Evolutionary conservation across 1,140 invertebrate genomes (phyloP).

Genomic region (Sarcophaga bullata): DNA sequence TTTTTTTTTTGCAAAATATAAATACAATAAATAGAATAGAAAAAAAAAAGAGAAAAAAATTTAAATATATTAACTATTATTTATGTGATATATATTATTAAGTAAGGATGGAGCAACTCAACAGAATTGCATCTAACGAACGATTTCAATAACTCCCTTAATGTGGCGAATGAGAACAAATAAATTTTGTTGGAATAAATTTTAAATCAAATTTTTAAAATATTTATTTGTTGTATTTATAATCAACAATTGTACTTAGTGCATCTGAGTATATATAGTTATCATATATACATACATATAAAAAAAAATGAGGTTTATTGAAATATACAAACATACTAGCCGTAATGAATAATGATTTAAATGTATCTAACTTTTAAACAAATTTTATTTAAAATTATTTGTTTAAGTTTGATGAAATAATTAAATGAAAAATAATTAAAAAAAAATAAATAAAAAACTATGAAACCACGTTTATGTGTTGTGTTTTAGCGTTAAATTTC

Average conservation of each 20-base stretch:
- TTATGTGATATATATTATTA: constrained; percentile 43
- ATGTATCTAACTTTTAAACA: constrained; percentile 18
- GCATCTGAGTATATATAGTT: neutral
- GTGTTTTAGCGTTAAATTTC: neutral
- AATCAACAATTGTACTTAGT: neutral
- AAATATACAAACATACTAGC: neutral
- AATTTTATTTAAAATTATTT: neutral
- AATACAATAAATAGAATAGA: neutral
- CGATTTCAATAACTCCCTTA: neutral
- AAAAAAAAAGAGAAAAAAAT: neutral
- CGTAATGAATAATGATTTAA: too few relatives aligned
- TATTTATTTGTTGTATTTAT: neutral
- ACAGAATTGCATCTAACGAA: neutral
- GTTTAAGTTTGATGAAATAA: constrained; percentile 1
- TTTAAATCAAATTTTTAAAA: too few relatives aligned
- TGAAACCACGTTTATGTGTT: neutral
- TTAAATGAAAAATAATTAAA: neutral
- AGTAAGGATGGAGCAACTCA: neutral
- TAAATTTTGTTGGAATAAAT: too few relatives aligned
- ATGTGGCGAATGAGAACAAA: neutral
- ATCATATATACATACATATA: neutral
- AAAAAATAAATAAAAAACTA: too few relatives aligned
- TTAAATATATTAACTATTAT: constrained; percentile 38
- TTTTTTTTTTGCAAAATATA: neutral
- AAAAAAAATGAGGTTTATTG: neutral